Percentiles rank a stretch among this genome's conserved stretches.
These are phyloP conservation scores for Peromyscus attwateri DNA, from an alignment of 2,797 vertebrate genomes.

Conservation along the genomic window DNA sequence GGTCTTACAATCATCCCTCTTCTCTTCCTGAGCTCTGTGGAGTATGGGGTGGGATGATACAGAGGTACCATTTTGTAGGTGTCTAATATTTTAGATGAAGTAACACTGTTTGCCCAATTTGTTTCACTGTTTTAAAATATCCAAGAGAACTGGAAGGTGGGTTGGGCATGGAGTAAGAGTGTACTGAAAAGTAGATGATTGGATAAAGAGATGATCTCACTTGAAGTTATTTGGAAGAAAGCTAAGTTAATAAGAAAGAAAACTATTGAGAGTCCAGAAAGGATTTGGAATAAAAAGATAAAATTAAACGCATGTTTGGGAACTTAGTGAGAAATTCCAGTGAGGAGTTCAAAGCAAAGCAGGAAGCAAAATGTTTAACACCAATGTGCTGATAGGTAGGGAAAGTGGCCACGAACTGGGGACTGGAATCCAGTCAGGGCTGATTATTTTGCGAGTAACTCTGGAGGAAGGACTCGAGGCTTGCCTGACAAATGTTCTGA, in stretches of 20 bases:
- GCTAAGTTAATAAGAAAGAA: background rate
- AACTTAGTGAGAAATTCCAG: slow-evolving; percentile 18
- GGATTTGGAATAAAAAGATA: background rate
- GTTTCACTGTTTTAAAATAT: background rate
- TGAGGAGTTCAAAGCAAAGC: slow-evolving; percentile 20
- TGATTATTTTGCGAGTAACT: background rate
- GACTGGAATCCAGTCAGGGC: background rate
- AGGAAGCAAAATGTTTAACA: background rate
- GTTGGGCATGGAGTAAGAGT: background rate
- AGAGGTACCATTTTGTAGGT: background rate
- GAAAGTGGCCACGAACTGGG: background rate
- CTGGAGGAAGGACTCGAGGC: background rate
- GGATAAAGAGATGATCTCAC: background rate
- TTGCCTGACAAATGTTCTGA: background rate
- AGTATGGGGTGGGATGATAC: background rate
- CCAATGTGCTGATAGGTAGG: background rate
- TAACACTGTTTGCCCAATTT: background rate
- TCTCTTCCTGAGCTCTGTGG: background rate
- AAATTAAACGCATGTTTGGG: background rate
- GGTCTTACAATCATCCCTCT: background rate
- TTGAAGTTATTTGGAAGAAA: background rate
- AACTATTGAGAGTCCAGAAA: background rate
- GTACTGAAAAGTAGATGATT: background rate
- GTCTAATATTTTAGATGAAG: slow-evolving; percentile 2
- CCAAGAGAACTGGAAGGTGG: background rate